Evolutionary conservation across 2,113 vertebrate genomes (phyloP).

Genomic region (Psittacula cyanocephala): DNA sequence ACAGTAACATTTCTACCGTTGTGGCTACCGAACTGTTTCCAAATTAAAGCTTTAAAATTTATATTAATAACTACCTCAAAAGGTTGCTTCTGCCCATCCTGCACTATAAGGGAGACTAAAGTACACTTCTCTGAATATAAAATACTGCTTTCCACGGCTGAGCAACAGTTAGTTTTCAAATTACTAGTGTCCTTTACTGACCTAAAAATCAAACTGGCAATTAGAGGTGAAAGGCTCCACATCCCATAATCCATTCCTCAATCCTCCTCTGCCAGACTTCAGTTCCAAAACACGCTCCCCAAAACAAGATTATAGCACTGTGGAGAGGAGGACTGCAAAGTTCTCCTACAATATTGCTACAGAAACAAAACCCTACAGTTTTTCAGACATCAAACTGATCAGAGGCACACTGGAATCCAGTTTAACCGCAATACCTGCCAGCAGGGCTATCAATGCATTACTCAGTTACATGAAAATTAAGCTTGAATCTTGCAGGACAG

Average conservation of each 20-base stretch:
- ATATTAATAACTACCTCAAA: not conserved
- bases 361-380: not conserved
- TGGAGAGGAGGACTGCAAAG: not conserved
- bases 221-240: not conserved
- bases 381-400: not conserved
- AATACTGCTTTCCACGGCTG: not conserved
- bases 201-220: not conserved
- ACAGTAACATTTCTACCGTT: not conserved
- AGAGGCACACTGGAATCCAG: not conserved
- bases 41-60: not conserved
- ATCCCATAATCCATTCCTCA: not conserved
- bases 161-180: not conserved
- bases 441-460: not conserved
- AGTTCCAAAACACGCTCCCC: not conserved
- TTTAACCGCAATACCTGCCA: conserved; percentile 17
- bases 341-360: not conserved
- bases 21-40: not conserved
- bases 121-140: not conserved
- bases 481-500: not conserved
- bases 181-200: not conserved
- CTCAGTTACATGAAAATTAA: conserved; percentile 28
- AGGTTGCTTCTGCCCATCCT: not conserved
- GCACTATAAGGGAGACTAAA: not conserved
- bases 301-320: not conserved
- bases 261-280: not conserved